Percentiles rank a stretch among this genome's conserved stretches.
Conservation (phyloP, 2,797 vertebrate species). For the Trachurus trachurus region DNA sequence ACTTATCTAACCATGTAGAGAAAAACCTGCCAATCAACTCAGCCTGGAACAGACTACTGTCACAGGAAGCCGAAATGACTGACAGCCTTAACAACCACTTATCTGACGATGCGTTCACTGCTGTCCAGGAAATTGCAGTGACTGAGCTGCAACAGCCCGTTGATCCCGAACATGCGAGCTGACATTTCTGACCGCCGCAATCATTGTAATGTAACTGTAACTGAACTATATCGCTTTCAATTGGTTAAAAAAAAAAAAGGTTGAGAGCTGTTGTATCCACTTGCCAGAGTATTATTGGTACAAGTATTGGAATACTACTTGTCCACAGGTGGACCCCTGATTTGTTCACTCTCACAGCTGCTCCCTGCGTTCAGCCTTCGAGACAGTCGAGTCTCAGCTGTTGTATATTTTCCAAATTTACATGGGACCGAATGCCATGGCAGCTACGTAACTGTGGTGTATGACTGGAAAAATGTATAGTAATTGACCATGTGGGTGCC, state of each 20-base stretch:
- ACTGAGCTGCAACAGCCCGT: not conserved
- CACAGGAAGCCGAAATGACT: constrained; percentile 13
- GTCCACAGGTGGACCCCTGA: constrained; percentile 16
- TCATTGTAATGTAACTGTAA: not conserved
- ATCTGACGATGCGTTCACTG: constrained; percentile 2
- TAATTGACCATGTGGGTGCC: constrained; percentile 33
- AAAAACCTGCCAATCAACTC: constrained; percentile 11
- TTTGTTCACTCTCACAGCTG: constrained; percentile 29
- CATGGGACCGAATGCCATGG: constrained; percentile 31
- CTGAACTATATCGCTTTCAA: constrained; percentile 4
- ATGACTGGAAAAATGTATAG: constrained; percentile 48
- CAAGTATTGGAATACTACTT: not conserved
- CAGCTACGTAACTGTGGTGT: constrained; percentile 28
- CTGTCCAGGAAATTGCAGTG: constrained; percentile 15
- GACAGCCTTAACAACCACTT: constrained; percentile 13
- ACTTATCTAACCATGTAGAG: constrained; percentile 6
- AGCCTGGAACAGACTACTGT: not conserved
- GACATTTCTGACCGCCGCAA: not conserved
- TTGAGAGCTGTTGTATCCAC: not conserved
- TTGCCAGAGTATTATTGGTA: not conserved
- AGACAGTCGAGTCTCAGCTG: constrained; percentile 15
- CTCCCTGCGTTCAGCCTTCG: constrained; percentile 15
- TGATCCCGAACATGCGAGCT: not conserved
- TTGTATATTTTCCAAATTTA: constrained; percentile 37
- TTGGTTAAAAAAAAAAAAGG: not conserved